Conservation (phyloP, 2,797 vertebrate genomes). For the Octomys mimax region DNA sequence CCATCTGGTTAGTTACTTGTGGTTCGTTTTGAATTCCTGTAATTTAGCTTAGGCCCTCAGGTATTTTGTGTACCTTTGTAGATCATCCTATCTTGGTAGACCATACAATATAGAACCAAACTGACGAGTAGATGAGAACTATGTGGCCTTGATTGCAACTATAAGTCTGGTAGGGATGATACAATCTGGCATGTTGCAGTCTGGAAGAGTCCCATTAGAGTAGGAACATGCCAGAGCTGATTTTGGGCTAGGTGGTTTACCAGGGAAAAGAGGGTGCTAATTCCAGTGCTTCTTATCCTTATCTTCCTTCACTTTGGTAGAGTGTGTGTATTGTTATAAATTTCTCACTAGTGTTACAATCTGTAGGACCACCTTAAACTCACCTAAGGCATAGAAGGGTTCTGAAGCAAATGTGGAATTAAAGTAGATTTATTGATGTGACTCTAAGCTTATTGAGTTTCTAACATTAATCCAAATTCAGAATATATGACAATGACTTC, state of each 20-base stretch:
- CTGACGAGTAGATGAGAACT: neutral
- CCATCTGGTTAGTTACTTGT: neutral
- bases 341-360: neutral
- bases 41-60: neutral
- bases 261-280: neutral
- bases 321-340: neutral
- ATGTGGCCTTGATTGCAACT: neutral
- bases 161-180: neutral
- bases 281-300: neutral
- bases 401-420: neutral
- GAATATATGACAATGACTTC: neutral
- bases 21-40: neutral
- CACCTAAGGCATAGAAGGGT: neutral
- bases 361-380: neutral
- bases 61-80: neutral
- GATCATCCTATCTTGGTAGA: neutral
- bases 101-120: neutral
- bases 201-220: neutral
- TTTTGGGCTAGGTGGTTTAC: neutral
- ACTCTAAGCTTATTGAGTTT: neutral
- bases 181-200: neutral
- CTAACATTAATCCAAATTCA: constrained; percentile 3
- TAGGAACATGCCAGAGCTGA: neutral
- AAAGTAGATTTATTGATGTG: neutral
- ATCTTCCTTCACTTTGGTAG: neutral